phyloP scores from a whole-genome alignment of 2,113 vertebrate genomes.

The Oncorhynchus nerka region DNA sequence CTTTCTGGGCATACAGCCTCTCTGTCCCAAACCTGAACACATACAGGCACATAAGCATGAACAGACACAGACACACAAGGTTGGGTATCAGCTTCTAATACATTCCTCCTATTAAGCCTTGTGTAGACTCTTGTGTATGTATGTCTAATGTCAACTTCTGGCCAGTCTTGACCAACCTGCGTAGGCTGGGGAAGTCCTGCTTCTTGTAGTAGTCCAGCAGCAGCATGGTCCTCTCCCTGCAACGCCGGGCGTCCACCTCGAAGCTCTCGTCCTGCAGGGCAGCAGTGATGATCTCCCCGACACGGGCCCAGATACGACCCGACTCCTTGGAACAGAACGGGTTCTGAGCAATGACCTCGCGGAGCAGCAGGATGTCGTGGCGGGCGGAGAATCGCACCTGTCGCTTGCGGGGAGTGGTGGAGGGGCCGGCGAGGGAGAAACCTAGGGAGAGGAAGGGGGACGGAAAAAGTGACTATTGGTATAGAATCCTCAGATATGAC shows the following conservation, averaged over 20 bases:
- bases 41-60: background rate
- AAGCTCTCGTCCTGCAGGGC: conserved; percentile 75
- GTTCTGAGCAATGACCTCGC: conserved; percentile 76
- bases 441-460: conserved; percentile 39
- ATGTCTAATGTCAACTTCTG: background rate
- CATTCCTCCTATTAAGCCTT: background rate
- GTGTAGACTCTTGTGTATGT: no score
- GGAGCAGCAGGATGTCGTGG: conserved; percentile 77
- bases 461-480: background rate
- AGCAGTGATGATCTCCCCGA: conserved; percentile 73
- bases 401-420: conserved; percentile 67
- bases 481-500: background rate
- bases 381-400: conserved; percentile 77
- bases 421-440: conserved; percentile 63
- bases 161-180: conserved; percentile 64
- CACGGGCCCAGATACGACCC: conserved; percentile 72
- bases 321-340: conserved; percentile 76
- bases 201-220: conserved; percentile 79
- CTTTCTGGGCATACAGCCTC: conserved; percentile 75
- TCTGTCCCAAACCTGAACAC: conserved; percentile 73
- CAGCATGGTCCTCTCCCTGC: conserved; percentile 76
- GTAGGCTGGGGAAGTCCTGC: conserved; percentile 74
- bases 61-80: conserved; percentile 1
- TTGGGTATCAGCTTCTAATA: background rate
- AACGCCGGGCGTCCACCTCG: conserved; percentile 76